These are phyloP conservation scores for Eulemur albifrons DNA, from an alignment of 2,797 vertebrate genomes.

Conservation along the genomic window DNA sequence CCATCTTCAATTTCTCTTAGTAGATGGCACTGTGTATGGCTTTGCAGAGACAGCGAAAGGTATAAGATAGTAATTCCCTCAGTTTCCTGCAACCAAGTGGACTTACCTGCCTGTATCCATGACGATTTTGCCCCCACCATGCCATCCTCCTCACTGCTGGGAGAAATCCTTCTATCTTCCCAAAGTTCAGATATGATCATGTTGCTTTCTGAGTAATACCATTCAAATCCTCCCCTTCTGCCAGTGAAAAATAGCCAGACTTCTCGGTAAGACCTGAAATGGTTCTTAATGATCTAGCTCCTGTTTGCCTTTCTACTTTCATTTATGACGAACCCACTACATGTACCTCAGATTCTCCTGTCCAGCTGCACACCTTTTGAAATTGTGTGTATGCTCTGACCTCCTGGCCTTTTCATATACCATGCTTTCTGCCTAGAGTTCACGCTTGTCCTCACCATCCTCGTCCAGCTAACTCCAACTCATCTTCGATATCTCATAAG, in stretches of 20 bases:
- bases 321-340: not conserved
- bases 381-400: not conserved
- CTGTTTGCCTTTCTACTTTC: not conserved
- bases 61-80: not conserved
- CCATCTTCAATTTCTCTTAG: not conserved
- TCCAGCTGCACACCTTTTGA: not conserved
- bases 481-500: not conserved
- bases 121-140: not conserved
- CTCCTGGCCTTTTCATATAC: not conserved
- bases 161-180: not conserved
- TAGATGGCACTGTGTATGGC: not conserved
- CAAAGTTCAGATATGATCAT: not conserved
- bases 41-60: not conserved
- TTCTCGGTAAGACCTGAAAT: not conserved
- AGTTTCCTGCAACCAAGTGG: not conserved
- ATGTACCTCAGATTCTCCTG: not conserved
- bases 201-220: not conserved
- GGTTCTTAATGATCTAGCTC: not conserved
- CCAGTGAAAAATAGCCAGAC: not conserved
- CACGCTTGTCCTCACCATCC: not conserved
- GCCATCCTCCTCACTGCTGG: not conserved
- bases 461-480: not conserved
- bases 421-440: not conserved
- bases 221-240: not conserved
- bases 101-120: not conserved